phyloP scores from a whole-genome alignment of 2,113 vertebrate genomes.

The Psophia crepitans region DNA sequence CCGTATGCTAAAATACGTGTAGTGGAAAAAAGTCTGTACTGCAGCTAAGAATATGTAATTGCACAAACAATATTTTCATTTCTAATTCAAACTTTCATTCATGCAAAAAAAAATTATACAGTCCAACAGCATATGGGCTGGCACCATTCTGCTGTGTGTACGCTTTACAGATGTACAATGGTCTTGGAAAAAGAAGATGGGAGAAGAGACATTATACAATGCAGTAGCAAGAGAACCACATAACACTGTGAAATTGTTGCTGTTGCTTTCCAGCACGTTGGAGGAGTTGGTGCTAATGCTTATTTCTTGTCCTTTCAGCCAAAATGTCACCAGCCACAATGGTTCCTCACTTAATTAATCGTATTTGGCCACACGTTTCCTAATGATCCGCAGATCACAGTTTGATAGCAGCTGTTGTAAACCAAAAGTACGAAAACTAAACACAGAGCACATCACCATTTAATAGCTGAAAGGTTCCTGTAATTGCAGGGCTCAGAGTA shows the following conservation, averaged over 20 bases:
- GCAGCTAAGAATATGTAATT: not conserved
- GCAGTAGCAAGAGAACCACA: not conserved
- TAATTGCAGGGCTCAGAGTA: not conserved
- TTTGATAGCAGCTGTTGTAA: constrained; percentile 14
- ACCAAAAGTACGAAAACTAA: constrained; percentile 23
- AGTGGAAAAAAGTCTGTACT: not conserved
- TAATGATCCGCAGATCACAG: constrained; percentile 1
- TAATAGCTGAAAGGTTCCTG: not conserved
- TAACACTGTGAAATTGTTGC: not conserved
- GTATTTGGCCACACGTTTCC: constrained; percentile 14
- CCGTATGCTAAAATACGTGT: not conserved
- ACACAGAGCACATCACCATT: not conserved
- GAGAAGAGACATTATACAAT: not conserved
- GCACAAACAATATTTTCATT: not conserved
- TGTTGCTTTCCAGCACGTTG: not conserved
- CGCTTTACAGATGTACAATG: not conserved
- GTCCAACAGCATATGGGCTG: not conserved
- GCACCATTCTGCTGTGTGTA: not conserved
- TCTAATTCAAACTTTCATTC: not conserved
- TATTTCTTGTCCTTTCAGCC: not conserved
- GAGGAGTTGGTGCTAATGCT: not conserved
- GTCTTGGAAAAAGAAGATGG: not conserved
- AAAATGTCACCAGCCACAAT: not conserved
- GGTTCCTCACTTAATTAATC: constrained; percentile 30
- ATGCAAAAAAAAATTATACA: not conserved